Base-by-base conservation (phyloP, 2,888 invertebrate genomes). In the Cryptocephalus moraei region DNA sequence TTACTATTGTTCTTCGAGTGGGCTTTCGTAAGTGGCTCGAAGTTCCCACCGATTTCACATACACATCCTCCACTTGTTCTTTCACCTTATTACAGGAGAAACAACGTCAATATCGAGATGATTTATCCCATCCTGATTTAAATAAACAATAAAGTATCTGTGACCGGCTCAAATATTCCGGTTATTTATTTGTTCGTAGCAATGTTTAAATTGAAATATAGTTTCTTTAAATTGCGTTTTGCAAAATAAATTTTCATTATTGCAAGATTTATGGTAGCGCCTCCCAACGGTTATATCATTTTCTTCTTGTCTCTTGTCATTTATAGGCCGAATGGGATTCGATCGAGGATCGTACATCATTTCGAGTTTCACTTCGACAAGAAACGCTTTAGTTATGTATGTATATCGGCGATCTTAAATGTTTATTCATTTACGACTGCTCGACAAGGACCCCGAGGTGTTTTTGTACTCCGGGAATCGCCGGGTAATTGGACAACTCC, bases 241-340 rank as follows among this genome's bases (percentile, higher is more conserved):
- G 54, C 51, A 55, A 55, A 54, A 60, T 60, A 60, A 58, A 60
- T 60, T 60, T 58, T 60, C 59, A 60, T 60, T 60, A 60, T 43
- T 40, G 43, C 22, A 49, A 56, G 56, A 60, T 60, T 60, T 58
- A 58, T 57, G 32, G 49, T 44, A 39, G 45, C 52, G 49, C 49
- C 48, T 55, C 48, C 46, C 47, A 43, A 46, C 54, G 46, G 53
- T 57, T 56, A 55, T 56, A 57, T 57, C 56, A 57, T 56, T 55
- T 22, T 56, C 54, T 51, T 46, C 51, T 49, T 52, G 54, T 53
- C 54, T 54, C 54, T 51, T 54, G 54, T 52, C 52, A 51, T 52
- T 50, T 36, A 12, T 36, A 51, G 52, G 50, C 48, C 48, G 43
- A 49, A 50, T 47, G 49, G 51, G 48, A 52, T 45, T 50, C 55